Evolutionary conservation across 2,113 vertebrate species (phyloP).

Genomic region (Tachuris rubrigastra): DNA sequence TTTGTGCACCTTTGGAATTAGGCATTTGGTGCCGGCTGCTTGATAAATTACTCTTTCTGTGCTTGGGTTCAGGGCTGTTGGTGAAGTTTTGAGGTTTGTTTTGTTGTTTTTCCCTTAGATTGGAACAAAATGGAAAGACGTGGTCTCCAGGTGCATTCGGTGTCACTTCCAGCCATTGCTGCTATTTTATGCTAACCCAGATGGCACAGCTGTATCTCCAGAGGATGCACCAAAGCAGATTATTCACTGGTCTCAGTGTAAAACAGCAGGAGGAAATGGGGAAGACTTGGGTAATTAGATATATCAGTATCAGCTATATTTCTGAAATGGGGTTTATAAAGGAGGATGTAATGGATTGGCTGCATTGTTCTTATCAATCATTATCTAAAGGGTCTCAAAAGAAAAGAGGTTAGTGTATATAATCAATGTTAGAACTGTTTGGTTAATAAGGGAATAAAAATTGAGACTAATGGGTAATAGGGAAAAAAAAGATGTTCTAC

Average conservation of each 20-base stretch:
- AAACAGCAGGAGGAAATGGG: conserved; percentile 68
- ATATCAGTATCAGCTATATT: background rate
- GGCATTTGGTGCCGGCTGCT: background rate
- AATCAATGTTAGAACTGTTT: background rate
- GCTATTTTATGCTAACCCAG: conserved; percentile 93
- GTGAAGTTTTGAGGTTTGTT: background rate
- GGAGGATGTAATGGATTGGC: background rate
- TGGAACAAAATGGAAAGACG: conserved; percentile 94
- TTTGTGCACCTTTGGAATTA: background rate
- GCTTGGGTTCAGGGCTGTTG: background rate
- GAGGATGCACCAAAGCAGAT: conserved; percentile 83
- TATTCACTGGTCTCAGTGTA: conserved; percentile 77
- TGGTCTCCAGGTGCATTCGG: conserved; percentile 89
- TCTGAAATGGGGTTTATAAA: background rate
- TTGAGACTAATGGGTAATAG: background rate
- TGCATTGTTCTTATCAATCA: background rate
- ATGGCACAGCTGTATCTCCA: conserved; percentile 85
- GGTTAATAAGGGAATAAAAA: background rate
- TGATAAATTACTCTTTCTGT: background rate
- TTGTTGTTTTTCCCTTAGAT: conserved; percentile 72
- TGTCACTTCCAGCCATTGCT: conserved; percentile 96
- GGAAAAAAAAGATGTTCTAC: background rate
- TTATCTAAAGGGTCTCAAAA: background rate
- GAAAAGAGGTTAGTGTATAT: background rate
- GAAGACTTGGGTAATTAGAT: conserved; percentile 79